phyloP scores from a whole-genome alignment of 2,888 invertebrate genomes.

The Trachelus troglodyta region DNA sequence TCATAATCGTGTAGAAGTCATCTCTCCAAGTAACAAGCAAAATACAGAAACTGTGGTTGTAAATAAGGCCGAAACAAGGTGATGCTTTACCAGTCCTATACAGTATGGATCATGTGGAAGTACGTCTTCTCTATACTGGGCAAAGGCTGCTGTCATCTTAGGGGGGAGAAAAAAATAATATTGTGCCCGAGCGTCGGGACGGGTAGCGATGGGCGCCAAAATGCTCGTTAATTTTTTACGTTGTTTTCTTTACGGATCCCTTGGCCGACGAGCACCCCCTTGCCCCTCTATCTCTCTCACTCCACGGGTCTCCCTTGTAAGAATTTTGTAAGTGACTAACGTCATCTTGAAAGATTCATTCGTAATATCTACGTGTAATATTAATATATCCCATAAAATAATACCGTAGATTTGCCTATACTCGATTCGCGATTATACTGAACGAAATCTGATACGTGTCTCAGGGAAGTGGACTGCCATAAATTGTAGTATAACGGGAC shows the following conservation, averaged over 20 bases:
- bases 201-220: slow-evolving; percentile 42
- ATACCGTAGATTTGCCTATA: background rate
- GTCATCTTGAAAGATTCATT: background rate
- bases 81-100: background rate
- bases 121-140: background rate
- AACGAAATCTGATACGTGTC: background rate
- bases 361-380: background rate
- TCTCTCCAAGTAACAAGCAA: background rate
- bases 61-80: background rate
- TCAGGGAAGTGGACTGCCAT: background rate
- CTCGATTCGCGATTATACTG: background rate
- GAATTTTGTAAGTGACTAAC: background rate
- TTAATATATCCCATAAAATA: background rate
- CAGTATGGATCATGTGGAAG: background rate
- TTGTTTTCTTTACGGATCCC: slow-evolving; percentile 19
- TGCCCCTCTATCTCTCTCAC: background rate
- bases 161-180: slow-evolving; percentile 31
- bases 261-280: background rate
- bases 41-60: background rate
- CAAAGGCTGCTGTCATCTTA: slow-evolving; percentile 17
- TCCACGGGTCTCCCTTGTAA: background rate
- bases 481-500: background rate
- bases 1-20: background rate
- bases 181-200: slow-evolving; percentile 24
- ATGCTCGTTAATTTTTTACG: slow-evolving; percentile 38